phyloP scores from a whole-genome alignment of 2,113 vertebrate genomes.

The Nothobranchius furzeri region DNA sequence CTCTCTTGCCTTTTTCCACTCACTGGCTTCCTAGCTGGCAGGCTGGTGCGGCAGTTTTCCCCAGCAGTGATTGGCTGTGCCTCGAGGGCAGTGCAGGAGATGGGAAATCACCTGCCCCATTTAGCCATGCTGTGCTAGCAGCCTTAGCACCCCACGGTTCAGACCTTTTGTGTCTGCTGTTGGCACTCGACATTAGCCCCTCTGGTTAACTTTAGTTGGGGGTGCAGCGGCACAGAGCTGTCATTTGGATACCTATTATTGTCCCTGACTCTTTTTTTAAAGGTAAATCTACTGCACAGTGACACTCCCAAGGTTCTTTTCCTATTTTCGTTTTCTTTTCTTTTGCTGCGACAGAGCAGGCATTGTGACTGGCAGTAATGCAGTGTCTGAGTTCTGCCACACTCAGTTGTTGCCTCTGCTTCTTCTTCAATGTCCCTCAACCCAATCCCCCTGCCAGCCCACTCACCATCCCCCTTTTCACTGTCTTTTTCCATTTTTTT shows the following conservation, averaged over 20 bases:
- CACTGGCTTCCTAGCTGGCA: constrained; percentile 51
- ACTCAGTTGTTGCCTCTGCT: constrained; percentile 49
- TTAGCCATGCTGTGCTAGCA: constrained; percentile 77
- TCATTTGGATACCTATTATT: constrained; percentile 78
- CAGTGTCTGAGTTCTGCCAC: constrained; percentile 45
- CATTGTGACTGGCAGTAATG: constrained; percentile 59
- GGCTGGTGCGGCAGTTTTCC: constrained; percentile 66
- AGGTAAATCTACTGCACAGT: constrained; percentile 73
- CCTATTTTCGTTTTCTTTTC: constrained; percentile 22
- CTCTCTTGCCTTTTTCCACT: constrained; percentile 63
- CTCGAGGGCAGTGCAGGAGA: constrained; percentile 75
- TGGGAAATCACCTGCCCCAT: constrained; percentile 80
- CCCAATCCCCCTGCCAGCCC: constrained; percentile 11
- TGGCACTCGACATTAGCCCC: constrained; percentile 73
- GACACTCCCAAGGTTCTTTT: constrained; percentile 40
- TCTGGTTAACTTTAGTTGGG: constrained; percentile 72
- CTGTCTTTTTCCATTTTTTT: constrained; percentile 20
- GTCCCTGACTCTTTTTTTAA: constrained; percentile 57
- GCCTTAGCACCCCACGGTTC: constrained; percentile 67
- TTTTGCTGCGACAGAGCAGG: constrained; percentile 30
- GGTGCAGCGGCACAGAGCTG: constrained; percentile 73
- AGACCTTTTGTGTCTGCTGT: constrained; percentile 70
- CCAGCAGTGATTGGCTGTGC: constrained; percentile 72
- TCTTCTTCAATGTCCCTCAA: constrained; percentile 28
- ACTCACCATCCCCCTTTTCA: constrained; percentile 43